Percentiles rank a stretch among this genome's conserved stretches.
These are phyloP conservation scores for Apocheima hispidaria DNA, from an alignment of 2,888 invertebrate species.

Conservation along the genomic window DNA sequence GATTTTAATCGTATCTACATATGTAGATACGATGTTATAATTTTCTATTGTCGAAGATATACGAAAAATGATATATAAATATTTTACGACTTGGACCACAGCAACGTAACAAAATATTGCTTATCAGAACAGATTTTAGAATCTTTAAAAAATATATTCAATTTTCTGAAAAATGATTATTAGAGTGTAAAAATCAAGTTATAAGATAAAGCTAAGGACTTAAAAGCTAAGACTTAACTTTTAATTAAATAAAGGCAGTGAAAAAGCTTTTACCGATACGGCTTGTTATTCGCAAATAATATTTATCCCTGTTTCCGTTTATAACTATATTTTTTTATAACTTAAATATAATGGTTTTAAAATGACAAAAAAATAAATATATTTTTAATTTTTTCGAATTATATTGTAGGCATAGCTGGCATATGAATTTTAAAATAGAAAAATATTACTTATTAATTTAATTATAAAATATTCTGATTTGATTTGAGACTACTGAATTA, in stretches of 20 bases:
- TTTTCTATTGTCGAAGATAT: too few relatives aligned
- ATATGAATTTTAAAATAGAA: too few relatives aligned
- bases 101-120: neutral
- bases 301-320: neutral
- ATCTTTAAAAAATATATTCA: neutral
- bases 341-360: neutral
- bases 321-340: neutral
- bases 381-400: too few relatives aligned
- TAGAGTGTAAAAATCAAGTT: conserved; percentile 5
- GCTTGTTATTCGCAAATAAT: conserved; percentile 24
- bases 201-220: neutral
- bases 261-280: conserved; percentile 16
- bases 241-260: conserved; percentile 20
- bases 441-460: too few relatives aligned
- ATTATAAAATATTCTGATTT: too few relatives aligned
- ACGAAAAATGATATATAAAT: too few relatives aligned
- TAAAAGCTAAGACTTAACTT: neutral
- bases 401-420: too few relatives aligned
- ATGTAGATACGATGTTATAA: too few relatives aligned
- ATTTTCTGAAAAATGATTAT: neutral
- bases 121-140: neutral
- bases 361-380: too few relatives aligned
- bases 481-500: too few relatives aligned
- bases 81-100: too few relatives aligned
- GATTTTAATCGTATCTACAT: too few relatives aligned